phyloP scores from a whole-genome alignment of 2,888 invertebrate species.

The Notodonta ziczac region DNA sequence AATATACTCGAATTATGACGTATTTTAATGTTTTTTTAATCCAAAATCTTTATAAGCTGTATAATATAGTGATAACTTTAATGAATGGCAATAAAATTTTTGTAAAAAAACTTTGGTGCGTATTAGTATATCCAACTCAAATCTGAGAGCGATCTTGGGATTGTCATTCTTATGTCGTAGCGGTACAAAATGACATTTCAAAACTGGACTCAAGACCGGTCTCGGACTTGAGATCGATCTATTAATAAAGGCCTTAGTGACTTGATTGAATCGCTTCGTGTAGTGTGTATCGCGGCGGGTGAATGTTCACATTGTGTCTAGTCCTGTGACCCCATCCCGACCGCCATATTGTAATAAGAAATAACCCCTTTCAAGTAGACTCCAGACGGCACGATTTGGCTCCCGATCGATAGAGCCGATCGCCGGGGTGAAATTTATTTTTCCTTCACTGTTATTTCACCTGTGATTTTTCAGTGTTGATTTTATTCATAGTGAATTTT shows the following conservation, averaged over 20 bases:
- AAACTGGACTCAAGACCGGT: too few relatives aligned
- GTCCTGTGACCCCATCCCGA: slow-evolving; percentile 30
- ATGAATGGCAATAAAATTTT: slow-evolving; percentile 11
- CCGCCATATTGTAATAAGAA: slow-evolving; percentile 29
- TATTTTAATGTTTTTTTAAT: background rate
- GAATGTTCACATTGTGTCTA: slow-evolving; percentile 31
- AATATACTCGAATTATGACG: background rate
- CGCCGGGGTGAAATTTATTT: too few relatives aligned
- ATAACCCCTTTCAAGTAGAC: slow-evolving; percentile 15
- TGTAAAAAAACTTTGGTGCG: background rate
- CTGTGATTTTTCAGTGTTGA: too few relatives aligned
- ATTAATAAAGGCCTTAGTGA: background rate
- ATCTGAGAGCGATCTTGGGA: too few relatives aligned
- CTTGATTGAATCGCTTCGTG: slow-evolving; percentile 13
- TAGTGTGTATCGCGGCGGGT: slow-evolving; percentile 22
- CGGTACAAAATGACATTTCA: too few relatives aligned
- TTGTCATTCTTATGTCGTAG: too few relatives aligned
- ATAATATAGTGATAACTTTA: background rate
- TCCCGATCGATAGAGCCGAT: too few relatives aligned
- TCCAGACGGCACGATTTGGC: too few relatives aligned
- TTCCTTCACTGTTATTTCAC: too few relatives aligned
- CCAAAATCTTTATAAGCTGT: background rate
- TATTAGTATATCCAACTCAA: too few relatives aligned
- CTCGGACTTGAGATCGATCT: too few relatives aligned
- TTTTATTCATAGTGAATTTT: too few relatives aligned